Conservation (phyloP, 2,113 vertebrate genomes). For the Onychorhynchus coronatus region DNA sequence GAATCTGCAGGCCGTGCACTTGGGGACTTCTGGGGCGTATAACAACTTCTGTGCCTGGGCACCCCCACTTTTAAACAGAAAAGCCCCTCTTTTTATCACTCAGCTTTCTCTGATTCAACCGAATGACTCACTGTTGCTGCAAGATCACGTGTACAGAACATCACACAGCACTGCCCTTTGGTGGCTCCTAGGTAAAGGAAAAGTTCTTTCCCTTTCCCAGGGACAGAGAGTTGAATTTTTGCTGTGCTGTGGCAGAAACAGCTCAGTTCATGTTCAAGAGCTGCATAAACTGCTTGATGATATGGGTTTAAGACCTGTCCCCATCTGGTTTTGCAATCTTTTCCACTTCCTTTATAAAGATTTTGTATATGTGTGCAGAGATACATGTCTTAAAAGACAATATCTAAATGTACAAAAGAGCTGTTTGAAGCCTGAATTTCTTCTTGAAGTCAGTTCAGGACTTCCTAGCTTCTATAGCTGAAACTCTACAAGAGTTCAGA, state of each 20-base stretch:
- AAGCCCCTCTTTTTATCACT: neutral
- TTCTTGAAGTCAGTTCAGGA: neutral
- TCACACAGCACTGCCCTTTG: neutral
- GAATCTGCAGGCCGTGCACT: neutral
- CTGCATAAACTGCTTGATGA: neutral
- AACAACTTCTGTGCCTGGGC: neutral
- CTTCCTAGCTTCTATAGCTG: neutral
- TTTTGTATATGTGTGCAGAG: neutral
- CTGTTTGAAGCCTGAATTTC: neutral
- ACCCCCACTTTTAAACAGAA: neutral
- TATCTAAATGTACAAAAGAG: neutral
- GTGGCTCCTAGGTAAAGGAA: neutral
- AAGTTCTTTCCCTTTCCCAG: neutral
- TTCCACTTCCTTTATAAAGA: neutral
- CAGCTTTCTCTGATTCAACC: neutral
- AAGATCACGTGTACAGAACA: neutral
- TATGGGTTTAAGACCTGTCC: rapidly evolving
- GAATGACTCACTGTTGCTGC: neutral
- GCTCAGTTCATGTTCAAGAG: neutral
- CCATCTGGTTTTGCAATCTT: neutral
- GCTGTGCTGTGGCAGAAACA: neutral
- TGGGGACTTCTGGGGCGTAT: neutral
- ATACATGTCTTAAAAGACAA: neutral
- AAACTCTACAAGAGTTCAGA: neutral
- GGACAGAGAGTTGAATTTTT: neutral